Evolutionary conservation across 1,140 invertebrate species (phyloP), one percentile per base, ranked within the genome.

Genomic region (Colletes gigas): DNA sequence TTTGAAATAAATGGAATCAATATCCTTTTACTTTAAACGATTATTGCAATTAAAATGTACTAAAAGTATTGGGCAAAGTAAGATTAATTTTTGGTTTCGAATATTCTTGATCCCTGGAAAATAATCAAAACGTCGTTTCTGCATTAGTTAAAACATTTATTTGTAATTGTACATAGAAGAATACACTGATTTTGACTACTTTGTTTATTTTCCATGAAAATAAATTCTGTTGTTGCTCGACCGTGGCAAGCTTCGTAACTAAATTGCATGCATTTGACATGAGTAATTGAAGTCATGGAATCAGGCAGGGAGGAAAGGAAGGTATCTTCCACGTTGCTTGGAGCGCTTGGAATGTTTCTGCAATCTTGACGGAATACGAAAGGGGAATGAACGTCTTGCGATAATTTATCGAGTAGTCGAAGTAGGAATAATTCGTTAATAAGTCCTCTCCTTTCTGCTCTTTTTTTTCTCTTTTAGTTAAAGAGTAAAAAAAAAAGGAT

Each of bases 371-470:
- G 80, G 79, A 83, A 88, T 76, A 73, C 77, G 15, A 60, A 57
- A 78, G 67, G 59, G n/a, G 79, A 77, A 79, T 73, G 74, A 83
- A 84, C 75, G 83, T 71, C 78, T 82, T 83, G 85, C 66, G 75
- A 84, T 90, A 88, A 88, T 89, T 90, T 88, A 89, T 87, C 83
- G 82, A 83, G 80, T 82, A 74, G 66, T 82, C 84, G 67, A 77
- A 78, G 68, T 79, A 75, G 84, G 86, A 78, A 84, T 86, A 90
- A 89, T 89, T 83, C 88, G 85, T 90, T 90, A 87, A 89, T 88
- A 89, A 90, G 75, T 65, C 69, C 69, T 78, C 50, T 79, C 71
- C 76, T 80, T 84, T 54, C 66, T 54, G 65, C 62, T 62, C 50
- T 70, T 66, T 76, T 63, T 79, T 30, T 30, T 30, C 2, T 67